Evolutionary conservation across 2,888 invertebrate genomes (phyloP).

Genomic region (Caenorhabditis afra): DNA sequence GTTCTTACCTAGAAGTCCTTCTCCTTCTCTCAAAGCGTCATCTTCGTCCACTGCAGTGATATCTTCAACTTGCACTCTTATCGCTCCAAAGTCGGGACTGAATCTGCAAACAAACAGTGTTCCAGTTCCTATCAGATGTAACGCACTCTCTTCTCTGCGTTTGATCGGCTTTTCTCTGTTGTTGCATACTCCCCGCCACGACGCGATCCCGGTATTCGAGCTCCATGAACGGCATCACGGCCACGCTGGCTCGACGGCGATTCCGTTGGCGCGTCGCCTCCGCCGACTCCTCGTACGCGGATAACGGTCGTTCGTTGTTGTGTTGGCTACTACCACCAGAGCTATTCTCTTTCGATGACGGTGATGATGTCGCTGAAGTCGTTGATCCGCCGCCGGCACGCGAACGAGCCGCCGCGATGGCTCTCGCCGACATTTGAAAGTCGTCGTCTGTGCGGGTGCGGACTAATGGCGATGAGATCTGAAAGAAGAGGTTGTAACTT

Average conservation of each 20-base stretch:
- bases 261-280: conserved; percentile 36
- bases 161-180: conserved; percentile 22
- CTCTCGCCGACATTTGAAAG: conserved; percentile 55
- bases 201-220: conserved; percentile 47
- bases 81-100: conserved; percentile 60
- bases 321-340: conserved; percentile 12
- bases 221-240: conserved; percentile 57
- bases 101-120: conserved; percentile 35
- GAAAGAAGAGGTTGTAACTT: conserved; percentile 1
- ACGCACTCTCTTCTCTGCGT: conserved; percentile 17
- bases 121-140: too few species aligned
- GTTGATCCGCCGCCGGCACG: conserved; percentile 3
- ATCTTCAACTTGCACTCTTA: conserved; percentile 59
- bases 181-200: conserved; percentile 20
- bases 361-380: conserved; percentile 4
- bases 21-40: conserved; percentile 5
- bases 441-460: conserved; percentile 4
- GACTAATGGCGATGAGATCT: conserved; percentile 18
- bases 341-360: conserved; percentile 1
- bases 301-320: conserved; percentile 52
- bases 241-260: conserved; percentile 54
- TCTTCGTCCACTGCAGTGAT: conserved; percentile 54
- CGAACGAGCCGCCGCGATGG: conserved; percentile 49
- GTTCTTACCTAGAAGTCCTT: not conserved
- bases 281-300: conserved; percentile 55